phyloP scores from a whole-genome alignment of 2,888 invertebrate genomes.

The Caradrina kadenii region DNA sequence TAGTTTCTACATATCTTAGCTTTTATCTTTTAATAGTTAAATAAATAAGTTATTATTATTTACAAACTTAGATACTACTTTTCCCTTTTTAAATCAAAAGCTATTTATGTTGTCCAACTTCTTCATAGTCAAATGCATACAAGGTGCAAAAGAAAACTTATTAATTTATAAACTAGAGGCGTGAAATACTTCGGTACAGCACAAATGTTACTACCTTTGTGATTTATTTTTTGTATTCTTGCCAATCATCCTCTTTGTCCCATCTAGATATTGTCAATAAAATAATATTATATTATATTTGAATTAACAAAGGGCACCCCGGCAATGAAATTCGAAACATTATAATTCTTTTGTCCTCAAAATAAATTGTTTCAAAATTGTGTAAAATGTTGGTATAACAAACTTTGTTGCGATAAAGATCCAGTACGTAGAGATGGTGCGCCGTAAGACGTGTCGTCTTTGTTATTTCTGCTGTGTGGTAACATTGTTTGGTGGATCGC shows the following conservation, averaged over 20 bases:
- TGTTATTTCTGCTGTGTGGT: constrained; percentile 55
- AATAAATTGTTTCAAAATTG: constrained; percentile 58
- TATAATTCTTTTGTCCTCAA: constrained; percentile 54
- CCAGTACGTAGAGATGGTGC: constrained; percentile 12
- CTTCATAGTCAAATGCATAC: constrained; percentile 37
- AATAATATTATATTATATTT: constrained; percentile 16
- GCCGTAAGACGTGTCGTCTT: constrained; percentile 37
- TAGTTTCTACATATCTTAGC: constrained; percentile 17
- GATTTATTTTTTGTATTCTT: background rate
- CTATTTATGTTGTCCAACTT: constrained; percentile 4
- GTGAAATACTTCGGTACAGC: background rate
- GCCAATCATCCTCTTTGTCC: background rate
- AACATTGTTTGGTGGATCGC: constrained; percentile 49
- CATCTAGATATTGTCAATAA: background rate
- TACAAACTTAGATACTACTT: background rate
- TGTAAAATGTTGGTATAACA: constrained; percentile 50
- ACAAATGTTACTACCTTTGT: too few relatives aligned
- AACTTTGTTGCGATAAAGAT: constrained; percentile 56
- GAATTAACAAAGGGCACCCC: constrained; percentile 33
- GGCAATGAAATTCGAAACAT: constrained; percentile 44
- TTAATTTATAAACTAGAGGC: constrained; percentile 7
- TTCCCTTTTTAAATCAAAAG: constrained; percentile 8
- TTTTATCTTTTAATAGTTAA: background rate
- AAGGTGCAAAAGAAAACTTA: constrained; percentile 27
- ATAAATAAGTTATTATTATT: constrained; percentile 10